phyloP scores from a whole-genome alignment of 2,888 invertebrate species.

The Isotomurus palustris region DNA sequence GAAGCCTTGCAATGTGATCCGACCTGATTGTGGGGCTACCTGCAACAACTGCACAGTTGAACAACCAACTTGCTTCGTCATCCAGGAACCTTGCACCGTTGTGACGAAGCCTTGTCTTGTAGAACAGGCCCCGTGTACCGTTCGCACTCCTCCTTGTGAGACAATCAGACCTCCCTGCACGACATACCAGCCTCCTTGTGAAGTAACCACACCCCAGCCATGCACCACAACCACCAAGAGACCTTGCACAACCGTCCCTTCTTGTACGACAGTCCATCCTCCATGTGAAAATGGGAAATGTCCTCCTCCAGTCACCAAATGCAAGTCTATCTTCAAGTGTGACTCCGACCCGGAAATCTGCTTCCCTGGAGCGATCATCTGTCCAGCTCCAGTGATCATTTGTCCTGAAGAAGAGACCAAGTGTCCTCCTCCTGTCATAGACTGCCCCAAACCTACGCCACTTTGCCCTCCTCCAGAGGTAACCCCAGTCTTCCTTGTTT shows the following conservation, averaged over 20 bases:
- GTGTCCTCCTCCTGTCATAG: constrained; percentile 14
- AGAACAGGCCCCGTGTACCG: constrained; percentile 5
- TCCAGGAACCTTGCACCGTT: constrained; percentile 22
- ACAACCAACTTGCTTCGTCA: constrained; percentile 1
- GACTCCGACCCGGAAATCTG: constrained; percentile 16
- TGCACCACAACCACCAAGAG: constrained; percentile 18
- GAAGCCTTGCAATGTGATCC: constrained; percentile 4
- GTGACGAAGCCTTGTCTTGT: constrained; percentile 8
- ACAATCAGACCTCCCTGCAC: constrained; percentile 21
- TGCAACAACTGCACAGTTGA: constrained; percentile 9
- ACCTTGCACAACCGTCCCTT: constrained; percentile 7
- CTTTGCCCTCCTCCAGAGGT: constrained; percentile 25
- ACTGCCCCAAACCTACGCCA: constrained; percentile 18
- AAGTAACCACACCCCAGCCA: constrained; percentile 15
- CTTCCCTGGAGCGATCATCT: constrained; percentile 19
- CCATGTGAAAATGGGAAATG: constrained; percentile 20
- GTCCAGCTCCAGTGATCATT: constrained; percentile 25
- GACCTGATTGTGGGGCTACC: constrained; percentile 22
- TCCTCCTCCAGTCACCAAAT: constrained; percentile 20
- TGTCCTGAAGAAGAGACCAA: constrained; percentile 20
- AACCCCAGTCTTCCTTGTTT: not conserved
- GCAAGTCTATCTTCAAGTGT: constrained; percentile 16
- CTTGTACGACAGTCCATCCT: constrained; percentile 13
- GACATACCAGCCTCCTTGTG: constrained; percentile 18
- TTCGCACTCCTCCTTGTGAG: constrained; percentile 13